phyloP scores from a whole-genome alignment of 2,113 vertebrate genomes.

The Prochilodus magdalenae region DNA sequence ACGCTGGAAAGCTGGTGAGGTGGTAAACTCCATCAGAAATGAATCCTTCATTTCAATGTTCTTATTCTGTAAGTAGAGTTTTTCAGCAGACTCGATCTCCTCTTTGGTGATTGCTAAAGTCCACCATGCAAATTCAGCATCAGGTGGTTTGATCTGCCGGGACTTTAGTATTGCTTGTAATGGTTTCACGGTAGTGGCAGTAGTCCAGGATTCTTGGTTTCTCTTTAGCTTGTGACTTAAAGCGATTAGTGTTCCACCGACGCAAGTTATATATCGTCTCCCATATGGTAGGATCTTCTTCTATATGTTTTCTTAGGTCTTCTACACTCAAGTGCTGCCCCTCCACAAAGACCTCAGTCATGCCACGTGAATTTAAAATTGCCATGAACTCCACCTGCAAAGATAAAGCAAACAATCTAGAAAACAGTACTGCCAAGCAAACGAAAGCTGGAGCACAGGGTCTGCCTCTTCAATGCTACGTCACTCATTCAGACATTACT shows the following conservation, averaged over 20 bases:
- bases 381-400: neutral
- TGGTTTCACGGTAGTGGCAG: neutral
- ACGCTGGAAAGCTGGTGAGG: constrained; percentile 40
- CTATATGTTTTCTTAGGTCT: constrained; percentile 18
- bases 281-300: neutral
- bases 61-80: constrained; percentile 17
- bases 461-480: no score
- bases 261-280: neutral
- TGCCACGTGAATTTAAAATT: neutral
- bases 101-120: constrained; percentile 22
- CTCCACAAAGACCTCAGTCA: neutral
- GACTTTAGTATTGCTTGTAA: neutral
- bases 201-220: neutral
- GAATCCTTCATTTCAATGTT: neutral
- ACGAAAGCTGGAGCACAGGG: no score
- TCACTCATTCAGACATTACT: no score
- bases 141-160: neutral
- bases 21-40: constrained; percentile 47
- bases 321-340: constrained; percentile 13
- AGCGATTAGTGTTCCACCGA: neutral
- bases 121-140: constrained; percentile 38
- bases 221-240: neutral
- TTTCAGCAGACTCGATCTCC: constrained; percentile 23
- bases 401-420: neutral
- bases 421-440: no score